These are phyloP conservation scores for Campylorhamphus procurvoides DNA, from an alignment of 2,113 vertebrate species.

Conservation along the genomic window DNA sequence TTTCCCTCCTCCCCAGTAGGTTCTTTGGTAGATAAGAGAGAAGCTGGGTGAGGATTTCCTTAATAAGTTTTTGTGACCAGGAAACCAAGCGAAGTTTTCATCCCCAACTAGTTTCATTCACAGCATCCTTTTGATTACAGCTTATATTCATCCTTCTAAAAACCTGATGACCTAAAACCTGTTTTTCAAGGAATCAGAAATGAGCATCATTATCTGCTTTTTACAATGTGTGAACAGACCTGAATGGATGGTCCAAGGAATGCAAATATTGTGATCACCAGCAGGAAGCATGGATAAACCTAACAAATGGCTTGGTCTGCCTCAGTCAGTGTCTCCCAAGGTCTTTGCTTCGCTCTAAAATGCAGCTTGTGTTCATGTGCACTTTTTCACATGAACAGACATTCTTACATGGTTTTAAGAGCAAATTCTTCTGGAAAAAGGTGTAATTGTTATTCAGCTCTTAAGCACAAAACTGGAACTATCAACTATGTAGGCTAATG, in stretches of 20 bases:
- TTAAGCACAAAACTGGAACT: not conserved
- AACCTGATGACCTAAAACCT: not conserved
- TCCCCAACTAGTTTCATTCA: not conserved
- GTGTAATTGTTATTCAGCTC: not conserved
- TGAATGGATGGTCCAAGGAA: not conserved
- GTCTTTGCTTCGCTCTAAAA: not conserved
- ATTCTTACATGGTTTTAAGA: not conserved
- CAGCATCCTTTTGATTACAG: not conserved
- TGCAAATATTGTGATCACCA: not conserved
- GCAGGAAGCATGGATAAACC: not conserved
- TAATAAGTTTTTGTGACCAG: not conserved
- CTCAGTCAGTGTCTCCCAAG: rapidly evolving
- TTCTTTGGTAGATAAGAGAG: not conserved
- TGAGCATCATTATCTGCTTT: not conserved
- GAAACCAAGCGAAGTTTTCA: not conserved
- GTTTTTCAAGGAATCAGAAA: not conserved
- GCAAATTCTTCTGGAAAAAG: not conserved
- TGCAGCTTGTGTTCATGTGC: not conserved
- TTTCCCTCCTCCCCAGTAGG: not conserved
- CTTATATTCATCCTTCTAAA: not conserved
- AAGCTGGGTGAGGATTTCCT: not conserved
- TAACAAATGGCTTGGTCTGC: not conserved
- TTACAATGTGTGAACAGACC: not conserved
- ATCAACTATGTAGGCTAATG: not conserved
- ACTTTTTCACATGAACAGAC: not conserved